Base-by-base conservation (phyloP, 2,888 invertebrate species). In the Lamellibrachia satsuma region DNA sequence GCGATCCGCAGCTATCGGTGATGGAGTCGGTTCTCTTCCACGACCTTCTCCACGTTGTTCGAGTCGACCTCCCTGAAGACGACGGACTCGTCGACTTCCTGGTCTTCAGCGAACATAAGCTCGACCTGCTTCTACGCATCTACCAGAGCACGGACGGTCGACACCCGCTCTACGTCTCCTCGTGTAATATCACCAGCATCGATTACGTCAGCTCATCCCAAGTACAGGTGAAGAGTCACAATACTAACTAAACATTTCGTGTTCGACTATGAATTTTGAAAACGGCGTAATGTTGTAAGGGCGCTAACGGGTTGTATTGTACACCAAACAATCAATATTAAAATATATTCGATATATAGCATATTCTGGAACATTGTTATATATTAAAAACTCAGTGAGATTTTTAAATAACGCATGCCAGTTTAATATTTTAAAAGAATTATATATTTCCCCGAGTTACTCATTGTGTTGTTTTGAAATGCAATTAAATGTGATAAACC, bases 1-100 rank as follows among this genome's bases (percentile, higher is more conserved):
- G 93, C 52, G 95, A 95, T 92, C 94, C 94, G 0, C 94, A 94
- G 92, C 92, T 95, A n/a, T 95, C 95, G 11, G 92, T 95, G 3
- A 57, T 95, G 39, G 95, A 95, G 27, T 92, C 93, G n/a, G 57
- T 95, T 2, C 92, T 92, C 9, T 93, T 94, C 27, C 94, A 95
- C 93, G 95, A 95, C 92, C 92, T 95, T 90, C 91, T 95, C 7
- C 94, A 94, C 90, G 55, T 93, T 9, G 94, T 95, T 52, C 92
- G 93, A 90, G 93, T 94, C n/a, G 93, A 94, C 57, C 91, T 92
- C 52, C 93, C 93, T 39, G 52, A 15, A 15, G 93, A 94, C 55
- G 94, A 95, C 91, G 92, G 57, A 0, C 57, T 94, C 7, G 93
- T 93, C 91, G 95, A 95, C 92, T 95, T 94, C 92, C 93, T 95